Conservation (phyloP, 2,888 invertebrate species). For the Salticus scenicus region DNA sequence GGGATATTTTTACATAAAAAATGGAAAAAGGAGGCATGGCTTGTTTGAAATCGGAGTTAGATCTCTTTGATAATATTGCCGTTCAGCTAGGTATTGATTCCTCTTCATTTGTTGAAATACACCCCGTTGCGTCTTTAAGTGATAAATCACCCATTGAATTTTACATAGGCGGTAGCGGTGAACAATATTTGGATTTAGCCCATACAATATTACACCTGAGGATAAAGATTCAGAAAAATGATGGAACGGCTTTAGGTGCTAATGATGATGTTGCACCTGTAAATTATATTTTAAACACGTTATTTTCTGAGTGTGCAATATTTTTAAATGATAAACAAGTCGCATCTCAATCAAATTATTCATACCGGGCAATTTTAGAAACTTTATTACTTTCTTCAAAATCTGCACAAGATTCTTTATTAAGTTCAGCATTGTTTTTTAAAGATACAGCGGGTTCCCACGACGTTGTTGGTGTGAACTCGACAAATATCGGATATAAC, state of each 20-base stretch:
- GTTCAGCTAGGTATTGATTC: slow-evolving; percentile 8
- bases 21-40: neutral
- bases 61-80: slow-evolving; percentile 10
- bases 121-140: neutral
- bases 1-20: neutral
- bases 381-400: slow-evolving; percentile 31
- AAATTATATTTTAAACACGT: slow-evolving; percentile 42
- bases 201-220: slow-evolving; percentile 10
- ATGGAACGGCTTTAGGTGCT: neutral
- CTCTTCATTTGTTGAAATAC: slow-evolving; percentile 21
- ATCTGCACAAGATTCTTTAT: slow-evolving; percentile 10
- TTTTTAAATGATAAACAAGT: slow-evolving; percentile 46
- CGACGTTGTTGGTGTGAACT: neutral
- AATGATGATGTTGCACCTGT: slow-evolving; percentile 16
- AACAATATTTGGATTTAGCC: slow-evolving; percentile 7
- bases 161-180: neutral
- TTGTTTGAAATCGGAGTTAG: neutral
- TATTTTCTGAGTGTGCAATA: slow-evolving; percentile 29
- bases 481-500: slow-evolving; percentile 10
- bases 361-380: slow-evolving; percentile 27
- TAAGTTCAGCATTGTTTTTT: slow-evolving; percentile 20
- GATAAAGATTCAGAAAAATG: slow-evolving; percentile 24
- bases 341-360: slow-evolving; percentile 24
- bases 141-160: slow-evolving; percentile 1
- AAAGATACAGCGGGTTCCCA: slow-evolving; percentile 17